Conservation (phyloP, 2,113 vertebrate species). For the Cranoglanis bouderius region DNA sequence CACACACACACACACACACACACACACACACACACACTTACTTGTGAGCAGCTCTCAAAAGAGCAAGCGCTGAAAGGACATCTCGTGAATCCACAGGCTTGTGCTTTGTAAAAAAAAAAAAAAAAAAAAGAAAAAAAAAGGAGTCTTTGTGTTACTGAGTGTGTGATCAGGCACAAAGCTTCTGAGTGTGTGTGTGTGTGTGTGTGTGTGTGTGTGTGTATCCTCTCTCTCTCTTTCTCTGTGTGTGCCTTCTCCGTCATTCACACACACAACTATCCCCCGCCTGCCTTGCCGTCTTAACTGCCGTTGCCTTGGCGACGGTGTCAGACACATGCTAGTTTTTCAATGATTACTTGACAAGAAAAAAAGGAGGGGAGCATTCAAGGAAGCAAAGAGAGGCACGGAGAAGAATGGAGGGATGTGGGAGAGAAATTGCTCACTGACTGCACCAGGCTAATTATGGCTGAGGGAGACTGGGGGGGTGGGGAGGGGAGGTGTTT, state of each 20-base stretch:
- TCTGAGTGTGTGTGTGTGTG: slow-evolving; percentile 41
- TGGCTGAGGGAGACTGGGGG: slow-evolving; percentile 14
- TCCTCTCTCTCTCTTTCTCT: slow-evolving; percentile 34
- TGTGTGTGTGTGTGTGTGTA: slow-evolving; percentile 29
- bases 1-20: slow-evolving; percentile 5
- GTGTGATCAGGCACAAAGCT: slow-evolving; percentile 45
- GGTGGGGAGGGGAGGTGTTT: neutral
- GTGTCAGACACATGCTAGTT: slow-evolving; percentile 80
- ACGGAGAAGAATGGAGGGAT: slow-evolving; percentile 28
- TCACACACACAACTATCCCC: slow-evolving; percentile 75
- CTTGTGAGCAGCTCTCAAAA: slow-evolving; percentile 39
- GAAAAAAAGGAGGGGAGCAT: slow-evolving; percentile 71
- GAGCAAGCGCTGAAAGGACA: slow-evolving; percentile 47
- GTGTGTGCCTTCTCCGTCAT: slow-evolving; percentile 63
- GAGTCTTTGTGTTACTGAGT: slow-evolving; percentile 42
- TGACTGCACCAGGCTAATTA: slow-evolving; percentile 51
- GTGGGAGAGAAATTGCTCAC: slow-evolving; percentile 45
- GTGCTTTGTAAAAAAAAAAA: slow-evolving; percentile 34
- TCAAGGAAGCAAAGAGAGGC: slow-evolving; percentile 60
- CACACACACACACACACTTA: slow-evolving; percentile 19
- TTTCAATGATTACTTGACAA: slow-evolving; percentile 80
- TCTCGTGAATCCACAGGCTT: slow-evolving; percentile 42
- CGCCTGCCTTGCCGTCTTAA: slow-evolving; percentile 74
- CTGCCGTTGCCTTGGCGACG: slow-evolving; percentile 77
- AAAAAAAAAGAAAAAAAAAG: neutral